Conservation (phyloP, 1,140 invertebrate genomes). For the Coelopa frigida region DNA sequence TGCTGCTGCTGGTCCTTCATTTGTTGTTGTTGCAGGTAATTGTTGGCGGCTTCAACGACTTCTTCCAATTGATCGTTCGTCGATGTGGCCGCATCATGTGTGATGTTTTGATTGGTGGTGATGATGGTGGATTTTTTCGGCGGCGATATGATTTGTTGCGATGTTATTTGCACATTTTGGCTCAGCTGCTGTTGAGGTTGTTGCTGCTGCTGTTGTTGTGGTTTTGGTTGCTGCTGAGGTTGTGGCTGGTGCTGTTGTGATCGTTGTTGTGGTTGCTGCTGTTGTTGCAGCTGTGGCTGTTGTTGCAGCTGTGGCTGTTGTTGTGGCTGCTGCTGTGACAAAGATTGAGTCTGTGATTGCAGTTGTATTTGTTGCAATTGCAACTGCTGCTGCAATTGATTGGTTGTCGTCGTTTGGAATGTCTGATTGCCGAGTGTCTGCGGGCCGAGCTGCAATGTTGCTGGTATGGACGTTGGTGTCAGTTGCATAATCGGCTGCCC, state of each 20-base stretch:
- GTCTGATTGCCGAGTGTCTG: constrained; percentile 20
- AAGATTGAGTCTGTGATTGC: not conserved
- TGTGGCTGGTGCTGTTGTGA: not conserved
- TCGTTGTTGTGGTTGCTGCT: constrained; percentile 1
- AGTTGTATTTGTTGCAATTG: constrained; percentile 1
- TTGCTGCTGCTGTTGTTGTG: too few species aligned
- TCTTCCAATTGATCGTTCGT: constrained; percentile 20
- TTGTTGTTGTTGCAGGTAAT: too few species aligned
- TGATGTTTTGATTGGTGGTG: not conserved
- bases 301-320: too few species aligned
- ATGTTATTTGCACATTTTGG: constrained; percentile 13
- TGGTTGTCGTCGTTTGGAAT: constrained; percentile 19
- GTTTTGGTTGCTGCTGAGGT: constrained; percentile 2
- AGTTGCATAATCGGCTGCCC: constrained; percentile 41
- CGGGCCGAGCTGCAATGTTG: constrained; percentile 34
- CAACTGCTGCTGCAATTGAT: not conserved
- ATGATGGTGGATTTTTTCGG: not conserved
- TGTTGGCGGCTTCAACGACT: too few species aligned
- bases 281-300: constrained; percentile 1
- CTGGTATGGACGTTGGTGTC: constrained; percentile 39
- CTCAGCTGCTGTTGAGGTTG: too few species aligned
- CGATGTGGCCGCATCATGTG: constrained; percentile 10
- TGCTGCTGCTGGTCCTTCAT: constrained; percentile 1
- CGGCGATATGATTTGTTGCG: constrained; percentile 13
- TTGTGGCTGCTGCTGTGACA: constrained; percentile 13